Evolutionary conservation across 2,888 invertebrate genomes (phyloP).

Genomic region (Drosophila kanekoi): DNA sequence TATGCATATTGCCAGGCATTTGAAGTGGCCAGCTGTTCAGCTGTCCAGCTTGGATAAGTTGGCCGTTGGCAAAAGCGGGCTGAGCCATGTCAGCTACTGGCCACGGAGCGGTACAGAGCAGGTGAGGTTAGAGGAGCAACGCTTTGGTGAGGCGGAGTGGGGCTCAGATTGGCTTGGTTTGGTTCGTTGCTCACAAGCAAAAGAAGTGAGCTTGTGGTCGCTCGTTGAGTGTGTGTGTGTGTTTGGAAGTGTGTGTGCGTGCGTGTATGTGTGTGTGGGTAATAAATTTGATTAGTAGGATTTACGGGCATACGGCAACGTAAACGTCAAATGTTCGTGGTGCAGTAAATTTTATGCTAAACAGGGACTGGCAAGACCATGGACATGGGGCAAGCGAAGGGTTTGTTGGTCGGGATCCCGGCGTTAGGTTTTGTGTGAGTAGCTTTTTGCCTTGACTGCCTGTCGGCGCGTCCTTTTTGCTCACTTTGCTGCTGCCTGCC

Average conservation of each 20-base stretch:
- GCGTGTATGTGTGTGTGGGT: slow-evolving; percentile 48
- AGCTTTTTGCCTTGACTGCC: slow-evolving; percentile 23
- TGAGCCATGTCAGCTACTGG: slow-evolving; percentile 15
- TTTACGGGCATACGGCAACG: slow-evolving; percentile 72
- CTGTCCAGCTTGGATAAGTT: slow-evolving; percentile 24
- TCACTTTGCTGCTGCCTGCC: slow-evolving; percentile 8
- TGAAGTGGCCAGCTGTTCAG: slow-evolving; percentile 64
- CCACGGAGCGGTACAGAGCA: slow-evolving; percentile 12
- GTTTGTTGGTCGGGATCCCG: slow-evolving; percentile 5
- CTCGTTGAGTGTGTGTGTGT: slow-evolving; percentile 4
- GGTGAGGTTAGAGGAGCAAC: background rate
- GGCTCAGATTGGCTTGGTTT: slow-evolving; percentile 16
- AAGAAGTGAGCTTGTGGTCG: slow-evolving; percentile 48
- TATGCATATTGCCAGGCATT: slow-evolving; percentile 76
- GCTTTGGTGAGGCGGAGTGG: background rate
- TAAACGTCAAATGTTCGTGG: slow-evolving; percentile 75
- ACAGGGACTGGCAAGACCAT: slow-evolving; percentile 37
- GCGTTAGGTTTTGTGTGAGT: slow-evolving; percentile 25
- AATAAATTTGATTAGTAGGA: slow-evolving; percentile 80
- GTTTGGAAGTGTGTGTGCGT: slow-evolving; percentile 13
- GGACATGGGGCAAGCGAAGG: background rate
- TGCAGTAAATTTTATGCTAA: slow-evolving; percentile 80
- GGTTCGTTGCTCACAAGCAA: slow-evolving; percentile 3
- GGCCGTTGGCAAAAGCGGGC: slow-evolving; percentile 23
- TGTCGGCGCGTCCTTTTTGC: slow-evolving; percentile 18